A percentile compares a stretch with the other conserved stretches of the same genome.
These are phyloP conservation scores for Saguinus imperator DNA, from an alignment of 2,113 vertebrate species.

Conservation along the genomic window DNA sequence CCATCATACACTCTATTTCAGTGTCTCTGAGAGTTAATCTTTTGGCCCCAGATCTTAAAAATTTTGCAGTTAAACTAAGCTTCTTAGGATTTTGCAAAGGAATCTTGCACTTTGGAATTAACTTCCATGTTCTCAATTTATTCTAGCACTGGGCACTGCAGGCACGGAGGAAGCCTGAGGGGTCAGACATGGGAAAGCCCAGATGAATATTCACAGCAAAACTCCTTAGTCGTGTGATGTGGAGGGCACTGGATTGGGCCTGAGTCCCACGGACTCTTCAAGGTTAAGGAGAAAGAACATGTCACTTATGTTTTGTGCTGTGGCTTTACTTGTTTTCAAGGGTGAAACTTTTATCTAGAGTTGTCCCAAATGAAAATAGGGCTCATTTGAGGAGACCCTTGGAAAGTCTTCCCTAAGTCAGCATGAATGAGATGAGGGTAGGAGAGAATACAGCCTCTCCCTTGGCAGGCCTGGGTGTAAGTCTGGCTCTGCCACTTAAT, in stretches of 20 bases:
- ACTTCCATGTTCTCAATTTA: background rate
- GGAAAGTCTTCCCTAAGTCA: background rate
- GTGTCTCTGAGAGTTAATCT: background rate
- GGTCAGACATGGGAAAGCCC: background rate
- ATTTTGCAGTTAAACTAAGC: background rate
- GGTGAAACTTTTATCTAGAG: background rate
- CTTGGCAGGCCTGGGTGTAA: background rate
- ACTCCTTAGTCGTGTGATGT: background rate
- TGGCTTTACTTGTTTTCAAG: background rate
- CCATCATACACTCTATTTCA: background rate
- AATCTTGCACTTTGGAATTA: background rate
- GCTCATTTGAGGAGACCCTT: background rate
- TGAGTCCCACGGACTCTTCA: background rate
- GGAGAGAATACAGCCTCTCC: accelerated
- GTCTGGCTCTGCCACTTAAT: background rate
- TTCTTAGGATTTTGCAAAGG: background rate
- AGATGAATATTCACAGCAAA: background rate
- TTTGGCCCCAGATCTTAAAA: background rate
- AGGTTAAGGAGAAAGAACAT: background rate
- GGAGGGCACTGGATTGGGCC: background rate
- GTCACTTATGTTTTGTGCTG: background rate
- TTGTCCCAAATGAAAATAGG: background rate
- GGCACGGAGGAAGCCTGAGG: background rate
- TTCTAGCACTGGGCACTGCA: background rate
- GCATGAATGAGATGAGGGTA: accelerated